Evolutionary conservation across 2,888 invertebrate species (phyloP).

Genomic region (Rhopalosiphum nymphaeae): DNA sequence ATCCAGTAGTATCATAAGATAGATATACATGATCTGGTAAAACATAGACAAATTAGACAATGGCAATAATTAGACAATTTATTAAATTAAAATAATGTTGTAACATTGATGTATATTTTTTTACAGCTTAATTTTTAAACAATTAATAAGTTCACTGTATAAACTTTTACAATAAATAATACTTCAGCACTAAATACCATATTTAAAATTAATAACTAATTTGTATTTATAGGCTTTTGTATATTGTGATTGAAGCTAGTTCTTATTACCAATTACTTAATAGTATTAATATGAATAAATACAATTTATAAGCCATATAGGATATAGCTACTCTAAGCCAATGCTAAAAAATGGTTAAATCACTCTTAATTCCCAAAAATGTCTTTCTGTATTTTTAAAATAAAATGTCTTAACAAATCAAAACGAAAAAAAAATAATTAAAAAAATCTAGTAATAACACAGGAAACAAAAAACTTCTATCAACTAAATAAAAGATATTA

Average conservation of each 20-base stretch:
- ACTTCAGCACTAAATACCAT: neutral
- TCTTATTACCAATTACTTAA: neutral
- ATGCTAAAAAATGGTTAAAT: slow-evolving; percentile 1
- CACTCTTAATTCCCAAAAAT: slow-evolving; percentile 25
- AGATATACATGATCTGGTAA: neutral
- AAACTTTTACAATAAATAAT: neutral
- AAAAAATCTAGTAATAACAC: neutral
- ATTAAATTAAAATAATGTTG: neutral
- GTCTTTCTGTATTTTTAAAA: slow-evolving; percentile 32
- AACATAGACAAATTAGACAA: neutral
- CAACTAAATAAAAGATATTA: neutral
- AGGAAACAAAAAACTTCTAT: neutral
- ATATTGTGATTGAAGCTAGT: neutral
- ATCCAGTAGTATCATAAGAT: too few relatives aligned
- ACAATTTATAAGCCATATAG: neutral
- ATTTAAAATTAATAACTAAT: neutral
- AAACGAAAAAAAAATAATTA: neutral
- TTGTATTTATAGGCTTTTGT: neutral
- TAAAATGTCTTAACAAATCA: slow-evolving; percentile 8
- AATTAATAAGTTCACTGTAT: neutral
- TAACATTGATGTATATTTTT: neutral
- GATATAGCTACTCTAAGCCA: neutral
- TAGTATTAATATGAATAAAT: neutral
- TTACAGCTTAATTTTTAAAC: neutral
- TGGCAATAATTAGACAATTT: neutral